These are phyloP conservation scores for Hemiprocne comata DNA, from an alignment of 2,113 vertebrate genomes.

Conservation along the genomic window DNA sequence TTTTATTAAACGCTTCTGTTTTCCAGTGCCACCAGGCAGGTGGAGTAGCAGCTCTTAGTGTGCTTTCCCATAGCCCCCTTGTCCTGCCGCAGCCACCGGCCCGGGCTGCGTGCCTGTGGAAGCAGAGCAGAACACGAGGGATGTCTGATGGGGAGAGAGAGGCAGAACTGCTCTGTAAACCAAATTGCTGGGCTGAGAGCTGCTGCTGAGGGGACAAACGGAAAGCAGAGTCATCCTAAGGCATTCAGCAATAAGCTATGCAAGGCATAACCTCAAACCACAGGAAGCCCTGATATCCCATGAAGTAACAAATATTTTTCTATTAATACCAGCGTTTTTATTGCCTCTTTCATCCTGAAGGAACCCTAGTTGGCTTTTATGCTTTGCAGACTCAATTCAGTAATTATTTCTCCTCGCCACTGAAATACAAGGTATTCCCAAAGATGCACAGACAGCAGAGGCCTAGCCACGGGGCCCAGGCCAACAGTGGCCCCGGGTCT, in stretches of 20 bases:
- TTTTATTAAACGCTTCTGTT: background rate
- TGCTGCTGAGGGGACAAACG: background rate
- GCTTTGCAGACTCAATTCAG: background rate
- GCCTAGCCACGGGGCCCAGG: background rate
- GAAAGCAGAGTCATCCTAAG: background rate
- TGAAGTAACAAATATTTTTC: conserved; percentile 67
- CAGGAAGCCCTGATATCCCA: conserved; percentile 60
- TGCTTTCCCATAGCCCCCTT: background rate
- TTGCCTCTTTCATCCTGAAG: conserved; percentile 49
- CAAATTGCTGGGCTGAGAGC: background rate
- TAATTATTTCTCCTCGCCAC: background rate
- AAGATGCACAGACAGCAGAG: background rate
- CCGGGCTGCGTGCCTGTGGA: fast-evolving
- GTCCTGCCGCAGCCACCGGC: background rate
- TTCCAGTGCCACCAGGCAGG: background rate
- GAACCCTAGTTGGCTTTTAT: background rate
- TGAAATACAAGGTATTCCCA: background rate
- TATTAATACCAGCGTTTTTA: conserved; percentile 63
- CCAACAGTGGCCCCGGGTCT: background rate
- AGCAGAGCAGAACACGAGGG: background rate
- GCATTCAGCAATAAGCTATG: conserved; percentile 28
- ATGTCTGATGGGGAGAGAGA: background rate
- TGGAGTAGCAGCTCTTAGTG: background rate
- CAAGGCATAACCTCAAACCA: conserved; percentile 46
- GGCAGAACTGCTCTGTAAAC: background rate